These are phyloP conservation scores for Zophobas atratus DNA, from an alignment of 1,140 invertebrate genomes.

Conservation along the genomic window DNA sequence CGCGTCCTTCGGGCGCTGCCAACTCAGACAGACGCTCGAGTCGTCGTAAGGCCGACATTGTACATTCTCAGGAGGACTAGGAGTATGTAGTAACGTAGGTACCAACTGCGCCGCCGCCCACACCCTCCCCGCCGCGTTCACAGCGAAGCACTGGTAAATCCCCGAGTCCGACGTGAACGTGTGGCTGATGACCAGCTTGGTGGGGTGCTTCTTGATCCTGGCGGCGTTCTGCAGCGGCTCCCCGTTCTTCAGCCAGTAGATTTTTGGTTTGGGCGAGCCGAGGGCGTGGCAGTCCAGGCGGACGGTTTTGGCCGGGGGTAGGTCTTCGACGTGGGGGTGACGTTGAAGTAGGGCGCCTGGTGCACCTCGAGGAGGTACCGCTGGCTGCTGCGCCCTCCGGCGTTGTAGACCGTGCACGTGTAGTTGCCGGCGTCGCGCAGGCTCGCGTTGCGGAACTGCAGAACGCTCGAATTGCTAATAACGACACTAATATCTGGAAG, in stretches of 20 bases:
- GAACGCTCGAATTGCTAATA: slow-evolving; percentile 58
- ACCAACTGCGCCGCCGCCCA: slow-evolving; percentile 74
- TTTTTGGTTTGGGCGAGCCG: slow-evolving; percentile 76
- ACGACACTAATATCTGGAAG: slow-evolving; percentile 57
- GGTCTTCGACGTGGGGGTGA: slow-evolving; percentile 58
- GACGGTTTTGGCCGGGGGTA: slow-evolving; percentile 77
- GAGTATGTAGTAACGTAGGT: slow-evolving; percentile 69
- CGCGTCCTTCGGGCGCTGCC: slow-evolving; percentile 69
- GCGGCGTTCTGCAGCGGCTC: slow-evolving; percentile 74
- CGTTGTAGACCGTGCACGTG: slow-evolving; percentile 85
- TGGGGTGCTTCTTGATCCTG: slow-evolving; percentile 57
- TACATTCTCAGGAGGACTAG: slow-evolving; percentile 73
- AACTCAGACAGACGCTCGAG: slow-evolving; percentile 73
- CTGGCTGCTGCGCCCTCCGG: slow-evolving; percentile 31
- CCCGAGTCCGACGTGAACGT: slow-evolving; percentile 66
- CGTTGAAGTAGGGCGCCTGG: slow-evolving; percentile 61
- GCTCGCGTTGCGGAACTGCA: slow-evolving; percentile 56
- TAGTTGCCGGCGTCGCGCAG: slow-evolving; percentile 76
- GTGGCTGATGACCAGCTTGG: slow-evolving; percentile 61
- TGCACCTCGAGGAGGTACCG: slow-evolving; percentile 53
- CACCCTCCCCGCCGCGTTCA: slow-evolving; percentile 77
- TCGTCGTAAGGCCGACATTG: slow-evolving; percentile 72
- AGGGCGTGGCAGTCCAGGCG: slow-evolving; percentile 80
- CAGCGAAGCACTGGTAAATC: slow-evolving; percentile 83
- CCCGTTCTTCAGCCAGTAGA: slow-evolving; percentile 82